Evolutionary conservation across 2,888 invertebrate species (phyloP).

Genomic region (Heliconius sara): DNA sequence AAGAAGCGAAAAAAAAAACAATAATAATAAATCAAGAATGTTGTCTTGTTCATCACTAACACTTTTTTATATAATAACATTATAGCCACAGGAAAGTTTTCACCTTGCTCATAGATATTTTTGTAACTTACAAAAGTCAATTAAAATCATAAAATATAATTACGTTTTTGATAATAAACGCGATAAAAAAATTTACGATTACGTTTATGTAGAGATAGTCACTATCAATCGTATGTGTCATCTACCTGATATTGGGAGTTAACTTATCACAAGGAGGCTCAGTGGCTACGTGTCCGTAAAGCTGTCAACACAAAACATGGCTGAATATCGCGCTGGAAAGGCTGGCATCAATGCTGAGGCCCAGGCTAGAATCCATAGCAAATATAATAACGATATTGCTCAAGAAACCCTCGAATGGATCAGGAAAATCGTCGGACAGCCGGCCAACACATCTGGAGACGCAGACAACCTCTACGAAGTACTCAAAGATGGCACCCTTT

Average conservation of each 20-base stretch:
- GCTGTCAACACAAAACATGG: slow-evolving; percentile 75
- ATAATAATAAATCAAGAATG: too few relatives aligned
- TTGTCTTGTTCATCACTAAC: background rate
- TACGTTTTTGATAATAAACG: slow-evolving; percentile 61
- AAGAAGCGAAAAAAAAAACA: too few relatives aligned
- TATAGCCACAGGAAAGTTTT: background rate
- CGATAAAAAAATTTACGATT: slow-evolving; percentile 56
- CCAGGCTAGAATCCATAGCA: slow-evolving; percentile 91
- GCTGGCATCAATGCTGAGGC: slow-evolving; percentile 81
- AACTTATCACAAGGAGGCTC: slow-evolving; percentile 72
- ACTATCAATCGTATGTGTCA: slow-evolving; percentile 67
- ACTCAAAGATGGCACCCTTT: slow-evolving; percentile 94
- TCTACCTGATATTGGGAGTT: slow-evolving; percentile 67
- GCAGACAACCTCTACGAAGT: slow-evolving; percentile 95
- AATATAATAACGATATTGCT: slow-evolving; percentile 97
- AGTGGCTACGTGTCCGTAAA: slow-evolving; percentile 76
- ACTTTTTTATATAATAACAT: background rate
- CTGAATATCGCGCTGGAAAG: slow-evolving; percentile 77
- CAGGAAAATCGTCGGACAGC: slow-evolving; percentile 91
- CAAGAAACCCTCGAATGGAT: slow-evolving; percentile 97
- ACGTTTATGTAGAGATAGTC: slow-evolving; percentile 69
- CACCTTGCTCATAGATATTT: slow-evolving; percentile 45
- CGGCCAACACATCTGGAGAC: slow-evolving; percentile 92
- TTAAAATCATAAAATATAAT: slow-evolving; percentile 62
- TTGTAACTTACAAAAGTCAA: slow-evolving; percentile 40